Evolutionary conservation across 1,140 invertebrate species (phyloP).

Genomic region (Drosophila sproati): DNA sequence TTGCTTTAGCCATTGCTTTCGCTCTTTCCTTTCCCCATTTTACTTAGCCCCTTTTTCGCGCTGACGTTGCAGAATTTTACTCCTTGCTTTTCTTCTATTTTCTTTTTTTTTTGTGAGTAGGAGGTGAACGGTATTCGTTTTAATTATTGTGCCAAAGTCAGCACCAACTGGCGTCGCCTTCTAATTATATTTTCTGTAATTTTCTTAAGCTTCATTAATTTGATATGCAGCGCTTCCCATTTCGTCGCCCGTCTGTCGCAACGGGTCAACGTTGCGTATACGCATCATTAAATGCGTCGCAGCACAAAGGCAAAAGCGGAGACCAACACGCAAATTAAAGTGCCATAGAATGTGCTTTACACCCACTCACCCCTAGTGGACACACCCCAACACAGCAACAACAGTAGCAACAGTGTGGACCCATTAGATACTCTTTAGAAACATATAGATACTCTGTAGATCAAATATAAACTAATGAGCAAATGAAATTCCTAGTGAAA

Average conservation of each 20-base stretch:
- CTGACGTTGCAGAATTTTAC: slow-evolving; percentile 42
- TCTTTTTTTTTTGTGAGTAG: background rate
- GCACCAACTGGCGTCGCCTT: slow-evolving; percentile 10
- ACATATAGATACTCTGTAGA: slow-evolving; percentile 6
- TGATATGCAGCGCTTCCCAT: slow-evolving; percentile 28
- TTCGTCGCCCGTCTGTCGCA: background rate
- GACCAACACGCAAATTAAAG: slow-evolving; percentile 68
- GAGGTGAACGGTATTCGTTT: slow-evolving; percentile 41
- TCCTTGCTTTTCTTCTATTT: slow-evolving; percentile 2
- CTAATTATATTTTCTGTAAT: slow-evolving; percentile 3
- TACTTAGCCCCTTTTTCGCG: slow-evolving; percentile 22
- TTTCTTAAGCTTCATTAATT: slow-evolving; percentile 45
- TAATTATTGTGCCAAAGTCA: slow-evolving; percentile 62
- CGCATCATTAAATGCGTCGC: slow-evolving; percentile 66
- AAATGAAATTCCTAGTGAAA: background rate
- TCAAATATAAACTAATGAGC: no score
- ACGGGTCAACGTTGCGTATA: slow-evolving; percentile 54
- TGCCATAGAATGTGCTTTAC: slow-evolving; percentile 54
- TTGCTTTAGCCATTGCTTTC: slow-evolving; percentile 2
- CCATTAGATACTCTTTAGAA: slow-evolving; percentile 5
- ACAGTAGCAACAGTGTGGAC: background rate
- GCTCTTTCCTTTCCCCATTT: background rate
- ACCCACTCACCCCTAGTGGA: slow-evolving; percentile 5
- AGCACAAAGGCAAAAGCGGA: slow-evolving; percentile 21
- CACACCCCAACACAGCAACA: slow-evolving; percentile 30